A percentile compares a stretch with the other conserved stretches of the same genome.
Conservation (phyloP, 2,113 vertebrate genomes). For the Falco punctatus region DNA sequence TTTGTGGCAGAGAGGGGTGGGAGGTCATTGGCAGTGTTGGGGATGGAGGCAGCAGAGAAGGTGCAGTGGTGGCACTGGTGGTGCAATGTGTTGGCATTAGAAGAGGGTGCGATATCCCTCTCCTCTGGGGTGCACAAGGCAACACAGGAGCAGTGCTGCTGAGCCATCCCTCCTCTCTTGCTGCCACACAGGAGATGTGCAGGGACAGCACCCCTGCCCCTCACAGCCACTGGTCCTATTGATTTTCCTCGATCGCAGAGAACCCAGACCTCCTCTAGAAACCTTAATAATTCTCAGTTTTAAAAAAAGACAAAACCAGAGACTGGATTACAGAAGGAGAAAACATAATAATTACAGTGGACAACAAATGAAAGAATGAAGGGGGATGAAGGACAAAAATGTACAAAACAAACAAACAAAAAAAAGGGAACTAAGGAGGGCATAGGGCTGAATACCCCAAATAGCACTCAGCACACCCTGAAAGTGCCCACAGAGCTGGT, state of each 20-base stretch:
- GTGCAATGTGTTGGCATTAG: background rate
- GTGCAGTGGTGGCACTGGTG: background rate
- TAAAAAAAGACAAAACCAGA: background rate
- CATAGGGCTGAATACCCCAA: background rate
- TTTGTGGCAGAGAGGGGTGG: background rate
- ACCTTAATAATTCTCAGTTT: background rate
- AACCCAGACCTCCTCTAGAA: background rate
- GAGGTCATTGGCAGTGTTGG: background rate
- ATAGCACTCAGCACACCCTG: background rate
- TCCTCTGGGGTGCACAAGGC: background rate
- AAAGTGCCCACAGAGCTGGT: background rate
- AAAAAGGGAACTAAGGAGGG: accelerated
- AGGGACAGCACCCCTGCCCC: background rate
- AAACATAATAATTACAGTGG: background rate
- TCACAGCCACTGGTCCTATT: background rate
- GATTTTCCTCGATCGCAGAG: background rate
- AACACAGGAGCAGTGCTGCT: background rate
- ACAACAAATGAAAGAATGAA: background rate
- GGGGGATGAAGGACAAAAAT: background rate
- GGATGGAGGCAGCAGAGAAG: background rate
- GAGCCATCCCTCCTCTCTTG: background rate
- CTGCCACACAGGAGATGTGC: accelerated
- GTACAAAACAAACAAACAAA: background rate
- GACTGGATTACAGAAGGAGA: background rate
- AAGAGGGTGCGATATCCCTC: background rate